Evolutionary conservation across 2,113 vertebrate species (phyloP), one percentile per base, ranked within the genome.

Genomic region (Galeopterus variegatus): DNA sequence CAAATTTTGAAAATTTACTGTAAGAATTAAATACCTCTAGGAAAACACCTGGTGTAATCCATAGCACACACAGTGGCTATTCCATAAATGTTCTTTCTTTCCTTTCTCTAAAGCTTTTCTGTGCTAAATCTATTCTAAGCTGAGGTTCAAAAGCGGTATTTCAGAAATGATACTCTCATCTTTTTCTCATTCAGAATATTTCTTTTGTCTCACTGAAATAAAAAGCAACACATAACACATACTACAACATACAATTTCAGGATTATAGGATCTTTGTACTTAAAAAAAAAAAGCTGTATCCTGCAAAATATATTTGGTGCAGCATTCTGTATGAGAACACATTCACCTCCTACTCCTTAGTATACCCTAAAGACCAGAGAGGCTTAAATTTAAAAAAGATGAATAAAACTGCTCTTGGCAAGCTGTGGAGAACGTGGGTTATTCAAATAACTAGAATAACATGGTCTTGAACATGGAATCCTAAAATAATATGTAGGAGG

Each of bases 121-220:
- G 28, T 54, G 41, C 70, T 65, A 64, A 60, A 60, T 87, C 41
- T 80, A 58, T 92, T 94, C 81, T 86, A 97, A 94, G n/a, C 24
- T 36, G 3, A 86, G 26, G 48, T 62, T 96, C 93, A 93, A 84
- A 96, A 84, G 41, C 17, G 26, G 11, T n/a, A 93, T 87, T 75
- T 88, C n/a, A 95, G 91, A 96, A 96, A 92, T 41, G 31, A 54
- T 94, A 64, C 24, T 65, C 41, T 92, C 88, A 93, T 89, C 60
- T 54, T 54, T 84, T 65, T 87, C 86, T 88, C 18, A 95, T 76
- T 94, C 50, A 73, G 65, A 91, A 67, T 69, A 87, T 93, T 95
- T 88, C 31, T 93, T 93, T 67, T 86, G 56, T 89, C 54, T 91
- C 67, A 93, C 28, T 76, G 76, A 92, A 98, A 97, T 90, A 64